Conservation (phyloP, 2,888 invertebrate genomes). For the Slavum lentiscoides region DNA sequence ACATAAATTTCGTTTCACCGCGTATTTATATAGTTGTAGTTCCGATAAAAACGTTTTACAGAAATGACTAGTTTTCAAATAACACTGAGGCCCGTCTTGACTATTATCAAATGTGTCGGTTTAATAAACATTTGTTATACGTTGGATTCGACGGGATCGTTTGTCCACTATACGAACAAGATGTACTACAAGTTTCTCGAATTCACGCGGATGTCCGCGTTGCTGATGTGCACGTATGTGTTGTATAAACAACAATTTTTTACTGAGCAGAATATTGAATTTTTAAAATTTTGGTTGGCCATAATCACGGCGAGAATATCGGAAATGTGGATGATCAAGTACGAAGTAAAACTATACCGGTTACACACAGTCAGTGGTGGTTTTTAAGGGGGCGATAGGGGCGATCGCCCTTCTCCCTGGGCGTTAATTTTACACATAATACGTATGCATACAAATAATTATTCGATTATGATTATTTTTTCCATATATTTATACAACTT, state of each 20-base stretch:
- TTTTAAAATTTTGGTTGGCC: neutral
- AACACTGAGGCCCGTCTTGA: neutral
- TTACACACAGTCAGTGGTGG: no score
- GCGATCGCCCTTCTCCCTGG: no score
- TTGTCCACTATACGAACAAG: neutral
- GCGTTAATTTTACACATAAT: no score
- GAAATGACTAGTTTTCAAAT: neutral
- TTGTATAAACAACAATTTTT: neutral
- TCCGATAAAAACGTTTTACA: no score
- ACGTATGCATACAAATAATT: no score
- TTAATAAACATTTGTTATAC: neutral
- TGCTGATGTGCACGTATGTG: neutral
- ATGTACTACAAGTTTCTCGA: neutral
- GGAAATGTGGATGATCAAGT: neutral
- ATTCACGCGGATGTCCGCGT: neutral
- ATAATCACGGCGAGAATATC: neutral
- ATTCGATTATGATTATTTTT: no score
- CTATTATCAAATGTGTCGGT: neutral
- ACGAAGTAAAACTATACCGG: neutral
- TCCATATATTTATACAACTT: no score
- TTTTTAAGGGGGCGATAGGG: no score
- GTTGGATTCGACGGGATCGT: neutral
- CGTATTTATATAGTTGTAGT: no score
- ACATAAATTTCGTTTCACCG: no score
- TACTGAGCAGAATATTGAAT: neutral